A percentile compares a stretch with the other conserved stretches of the same genome.
phyloP scores from a whole-genome alignment of 2,113 vertebrate genomes.

The Dissostichus mawsoni region DNA sequence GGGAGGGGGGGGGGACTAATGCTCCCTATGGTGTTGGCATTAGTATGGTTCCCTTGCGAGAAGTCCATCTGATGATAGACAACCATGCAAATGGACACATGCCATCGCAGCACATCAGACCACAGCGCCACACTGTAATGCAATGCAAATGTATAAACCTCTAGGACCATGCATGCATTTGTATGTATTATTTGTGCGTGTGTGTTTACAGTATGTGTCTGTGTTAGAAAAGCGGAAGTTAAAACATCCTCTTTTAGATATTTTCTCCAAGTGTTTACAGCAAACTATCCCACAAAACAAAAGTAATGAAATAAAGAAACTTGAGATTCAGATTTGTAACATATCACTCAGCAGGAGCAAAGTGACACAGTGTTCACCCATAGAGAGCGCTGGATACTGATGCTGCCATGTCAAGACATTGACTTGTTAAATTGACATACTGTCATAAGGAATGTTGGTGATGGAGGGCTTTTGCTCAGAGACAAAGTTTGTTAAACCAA shows the following conservation, averaged over 20 bases:
- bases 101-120: constrained; percentile 43
- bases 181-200: constrained; percentile 24
- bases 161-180: constrained; percentile 35
- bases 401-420: constrained; percentile 51
- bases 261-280: not conserved
- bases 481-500: constrained; percentile 54
- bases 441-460: constrained; percentile 61
- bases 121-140: constrained; percentile 35
- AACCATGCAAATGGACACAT: constrained; percentile 74
- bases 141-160: constrained; percentile 56
- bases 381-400: constrained; percentile 35
- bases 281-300: not conserved
- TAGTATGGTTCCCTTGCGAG: constrained; percentile 73
- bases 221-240: constrained; percentile 5
- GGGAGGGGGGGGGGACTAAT: constrained; percentile 36
- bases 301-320: not conserved
- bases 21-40: constrained; percentile 70
- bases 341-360: constrained; percentile 22
- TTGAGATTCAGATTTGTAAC: not conserved
- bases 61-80: constrained; percentile 70
- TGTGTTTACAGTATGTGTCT: constrained; percentile 7
- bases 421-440: constrained; percentile 62
- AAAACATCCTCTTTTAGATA: not conserved
- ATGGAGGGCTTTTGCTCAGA: constrained; percentile 53
- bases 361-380: constrained; percentile 48